These are phyloP conservation scores for Crepidodera aurea DNA, from an alignment of 2,888 invertebrate genomes.

Conservation along the genomic window DNA sequence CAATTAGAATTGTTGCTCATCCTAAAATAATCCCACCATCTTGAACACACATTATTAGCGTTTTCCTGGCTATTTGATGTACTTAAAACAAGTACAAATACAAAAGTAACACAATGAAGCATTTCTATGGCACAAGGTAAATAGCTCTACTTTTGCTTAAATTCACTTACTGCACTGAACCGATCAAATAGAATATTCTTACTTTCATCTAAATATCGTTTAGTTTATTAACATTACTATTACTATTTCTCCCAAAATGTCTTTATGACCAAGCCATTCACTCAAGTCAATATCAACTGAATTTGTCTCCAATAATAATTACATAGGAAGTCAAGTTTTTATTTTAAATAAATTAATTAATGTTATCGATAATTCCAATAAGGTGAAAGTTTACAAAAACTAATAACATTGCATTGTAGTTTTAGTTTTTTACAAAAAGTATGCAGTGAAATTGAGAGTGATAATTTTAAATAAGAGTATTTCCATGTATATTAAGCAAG, in stretches of 20 bases:
- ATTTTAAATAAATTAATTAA: neutral
- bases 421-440: neutral
- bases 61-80: neutral
- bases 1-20: constrained; percentile 56
- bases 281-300: neutral
- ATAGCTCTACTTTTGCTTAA: neutral
- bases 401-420: neutral
- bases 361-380: neutral
- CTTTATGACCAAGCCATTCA: neutral
- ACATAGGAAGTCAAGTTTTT: neutral
- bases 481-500: too few species aligned
- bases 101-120: neutral
- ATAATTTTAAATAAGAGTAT: too few species aligned
- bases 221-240: neutral
- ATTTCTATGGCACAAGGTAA: constrained; percentile 15
- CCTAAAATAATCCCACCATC: constrained; percentile 56
- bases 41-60: constrained; percentile 57
- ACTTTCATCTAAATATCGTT: neutral
- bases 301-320: neutral
- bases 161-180: neutral
- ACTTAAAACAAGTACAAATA: too few species aligned
- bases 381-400: neutral
- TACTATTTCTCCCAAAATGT: constrained; percentile 1
- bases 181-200: neutral
- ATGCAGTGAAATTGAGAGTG: too few species aligned